phyloP scores from a whole-genome alignment of 2,797 vertebrate species.

The Ctenopoma multispine region DNA sequence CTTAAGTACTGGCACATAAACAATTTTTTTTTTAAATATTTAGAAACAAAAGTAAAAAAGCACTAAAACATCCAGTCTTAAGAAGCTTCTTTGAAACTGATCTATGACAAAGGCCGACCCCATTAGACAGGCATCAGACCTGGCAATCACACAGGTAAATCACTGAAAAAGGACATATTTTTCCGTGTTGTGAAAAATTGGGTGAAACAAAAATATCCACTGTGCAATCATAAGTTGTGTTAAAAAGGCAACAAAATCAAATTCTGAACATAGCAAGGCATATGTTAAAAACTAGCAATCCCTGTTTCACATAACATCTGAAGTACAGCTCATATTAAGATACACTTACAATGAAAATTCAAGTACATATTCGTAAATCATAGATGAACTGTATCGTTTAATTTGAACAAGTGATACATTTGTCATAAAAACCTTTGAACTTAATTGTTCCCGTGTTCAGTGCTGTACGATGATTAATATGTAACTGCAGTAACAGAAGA shows the following conservation, averaged over 20 bases:
- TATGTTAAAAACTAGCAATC: conserved; percentile 51
- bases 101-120: conserved; percentile 58
- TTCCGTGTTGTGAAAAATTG: conserved; percentile 42
- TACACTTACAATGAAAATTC: conserved; percentile 61
- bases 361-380: conserved; percentile 58
- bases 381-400: neutral
- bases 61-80: conserved; percentile 28
- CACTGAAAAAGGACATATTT: conserved; percentile 25
- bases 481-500: conserved; percentile 30
- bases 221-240: conserved; percentile 55
- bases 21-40: neutral
- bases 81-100: conserved; percentile 37
- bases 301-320: conserved; percentile 49
- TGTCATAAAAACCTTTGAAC: conserved; percentile 13
- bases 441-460: conserved; percentile 19
- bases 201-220: conserved; percentile 47
- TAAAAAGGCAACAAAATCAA: conserved; percentile 72
- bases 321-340: conserved; percentile 52
- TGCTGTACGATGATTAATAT: conserved; percentile 17
- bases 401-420: conserved; percentile 37
- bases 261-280: conserved; percentile 64
- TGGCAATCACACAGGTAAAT: conserved; percentile 39
- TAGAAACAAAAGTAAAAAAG: conserved; percentile 32
- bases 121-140: conserved; percentile 52
- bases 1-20: conserved; percentile 46